Evolutionary conservation across 2,797 vertebrate genomes (phyloP).

Genomic region (Myiothlypis coronata): DNA sequence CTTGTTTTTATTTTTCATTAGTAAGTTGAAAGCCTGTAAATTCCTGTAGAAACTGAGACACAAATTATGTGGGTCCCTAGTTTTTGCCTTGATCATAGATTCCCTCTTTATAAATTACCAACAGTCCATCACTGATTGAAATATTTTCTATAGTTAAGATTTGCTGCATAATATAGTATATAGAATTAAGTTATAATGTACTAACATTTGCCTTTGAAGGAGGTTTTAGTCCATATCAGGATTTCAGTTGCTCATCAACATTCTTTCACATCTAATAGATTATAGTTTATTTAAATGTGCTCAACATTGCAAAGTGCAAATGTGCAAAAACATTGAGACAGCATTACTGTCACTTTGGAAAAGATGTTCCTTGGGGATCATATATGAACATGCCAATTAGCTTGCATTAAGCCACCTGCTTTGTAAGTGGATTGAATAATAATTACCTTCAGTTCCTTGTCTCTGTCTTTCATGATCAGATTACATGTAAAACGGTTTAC

Average conservation of each 20-base stretch:
- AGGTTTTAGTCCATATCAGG: constrained; percentile 71
- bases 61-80: constrained; percentile 70
- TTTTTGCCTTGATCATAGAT: constrained; percentile 72
- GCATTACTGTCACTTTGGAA: constrained; percentile 66
- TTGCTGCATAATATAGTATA: constrained; percentile 78
- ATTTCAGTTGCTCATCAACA: constrained; percentile 60
- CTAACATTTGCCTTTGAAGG: constrained; percentile 74
- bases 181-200: constrained; percentile 76
- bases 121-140: constrained; percentile 76
- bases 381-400: constrained; percentile 72
- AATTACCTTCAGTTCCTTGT: constrained; percentile 78
- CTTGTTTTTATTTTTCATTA: constrained; percentile 75
- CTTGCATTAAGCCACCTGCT: constrained; percentile 79
- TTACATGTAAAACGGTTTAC: constrained; percentile 48
- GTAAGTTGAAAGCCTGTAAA: constrained; percentile 71
- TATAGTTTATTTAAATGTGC: constrained; percentile 74
- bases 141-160: constrained; percentile 76
- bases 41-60: constrained; percentile 74
- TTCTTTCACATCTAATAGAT: constrained; percentile 62
- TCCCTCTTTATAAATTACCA: constrained; percentile 71
- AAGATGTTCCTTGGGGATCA: constrained; percentile 74
- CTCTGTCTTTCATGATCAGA: constrained; percentile 73
- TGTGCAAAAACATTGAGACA: constrained; percentile 65
- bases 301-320: constrained; percentile 62
- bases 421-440: constrained; percentile 78